Evolutionary conservation across 2,888 invertebrate genomes (phyloP).

Genomic region (Athalia rosae): DNA sequence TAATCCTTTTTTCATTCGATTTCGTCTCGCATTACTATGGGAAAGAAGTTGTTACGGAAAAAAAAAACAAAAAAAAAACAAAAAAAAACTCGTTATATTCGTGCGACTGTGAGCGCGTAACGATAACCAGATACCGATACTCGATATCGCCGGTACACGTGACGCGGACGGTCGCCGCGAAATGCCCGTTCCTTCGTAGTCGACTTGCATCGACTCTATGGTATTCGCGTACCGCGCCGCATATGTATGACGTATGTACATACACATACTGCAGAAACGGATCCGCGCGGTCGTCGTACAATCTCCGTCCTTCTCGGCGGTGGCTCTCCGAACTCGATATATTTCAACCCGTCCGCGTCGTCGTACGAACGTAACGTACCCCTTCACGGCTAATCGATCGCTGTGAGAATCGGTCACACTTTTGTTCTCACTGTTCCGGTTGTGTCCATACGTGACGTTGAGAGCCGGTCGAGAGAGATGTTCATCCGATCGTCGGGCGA

Average conservation of each 20-base stretch:
- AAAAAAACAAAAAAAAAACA: no score
- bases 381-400: constrained; percentile 25
- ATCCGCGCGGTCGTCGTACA: no score
- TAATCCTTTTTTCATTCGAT: no score
- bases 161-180: background rate
- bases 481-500: no score
- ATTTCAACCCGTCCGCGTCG: background rate
- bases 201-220: no score
- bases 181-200: no score
- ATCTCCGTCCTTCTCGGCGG: background rate
- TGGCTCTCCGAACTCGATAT: constrained; percentile 36
- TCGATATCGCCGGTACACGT: constrained; percentile 37
- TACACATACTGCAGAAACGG: background rate
- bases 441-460: no score
- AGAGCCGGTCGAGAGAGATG: no score
- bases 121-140: background rate
- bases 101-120: no score
- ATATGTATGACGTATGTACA: background rate
- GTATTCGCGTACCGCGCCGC: background rate
- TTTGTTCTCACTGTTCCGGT: constrained; percentile 22
- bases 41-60: no score
- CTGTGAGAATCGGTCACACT: constrained; percentile 24
- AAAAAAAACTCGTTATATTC: no score
- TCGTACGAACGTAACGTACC: background rate
- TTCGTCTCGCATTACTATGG: no score